Base-by-base conservation (phyloP, 2,113 vertebrate genomes). In the Peromyscus californicus region DNA sequence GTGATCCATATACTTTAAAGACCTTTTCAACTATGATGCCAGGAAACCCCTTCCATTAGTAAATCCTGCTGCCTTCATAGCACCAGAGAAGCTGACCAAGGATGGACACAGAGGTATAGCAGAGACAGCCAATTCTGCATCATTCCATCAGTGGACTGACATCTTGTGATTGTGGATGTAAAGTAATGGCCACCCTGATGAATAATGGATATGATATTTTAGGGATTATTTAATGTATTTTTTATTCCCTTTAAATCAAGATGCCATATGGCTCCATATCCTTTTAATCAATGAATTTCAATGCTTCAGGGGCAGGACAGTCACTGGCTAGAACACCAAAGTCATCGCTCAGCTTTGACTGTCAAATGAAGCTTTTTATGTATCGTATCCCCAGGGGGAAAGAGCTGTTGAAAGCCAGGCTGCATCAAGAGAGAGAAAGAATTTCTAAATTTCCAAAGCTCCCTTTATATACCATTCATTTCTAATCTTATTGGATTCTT, bases 171-270 rank as follows among this genome's bases (percentile, higher is more conserved):
- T 83, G 12, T 57, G 33, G 90, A 61, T 93, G 78, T 96, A 96
- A 98, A 96, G 89, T 93, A 83, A 94, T 89, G 86, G 89, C 72
- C 39, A 89, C 22, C 59, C 82, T 92, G 89, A 96, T 96, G 89
- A 97, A 97, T 98, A 97, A 97, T 97, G 76, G 36, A 98, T 94
- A 80, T 67, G 76, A 89, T 93, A 93, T 91, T 97, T 98, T 96
- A 95, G 82, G 78, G 96, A 96, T 96, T 97, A 96, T 96, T 98
- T 96, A 97, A 98, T 96, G 85, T 97, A 96, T 98, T 97, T 98
- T 97, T 98, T 93, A 96, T 96, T 95, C 57, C 57, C n/a, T 75
- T 89, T 96, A 96, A 97, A 96, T 96, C 76, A 93, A 96, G 95
- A 94, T 63, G 78, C 94, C 97, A 98, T 94, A 96, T 98, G 97